These are phyloP conservation scores for Paratilapia polleni DNA, from an alignment of 2,113 vertebrate genomes.

Conservation along the genomic window DNA sequence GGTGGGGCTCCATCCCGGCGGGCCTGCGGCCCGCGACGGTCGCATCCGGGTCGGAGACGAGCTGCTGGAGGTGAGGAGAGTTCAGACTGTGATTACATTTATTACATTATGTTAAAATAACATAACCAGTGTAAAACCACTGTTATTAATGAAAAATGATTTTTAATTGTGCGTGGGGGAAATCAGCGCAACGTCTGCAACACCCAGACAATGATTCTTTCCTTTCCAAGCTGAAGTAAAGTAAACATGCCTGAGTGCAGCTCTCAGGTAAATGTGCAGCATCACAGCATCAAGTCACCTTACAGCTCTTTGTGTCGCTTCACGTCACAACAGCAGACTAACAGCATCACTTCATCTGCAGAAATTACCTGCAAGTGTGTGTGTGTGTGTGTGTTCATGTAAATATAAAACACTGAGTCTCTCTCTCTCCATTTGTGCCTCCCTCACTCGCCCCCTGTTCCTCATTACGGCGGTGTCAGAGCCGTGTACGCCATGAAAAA, in stretches of 20 bases:
- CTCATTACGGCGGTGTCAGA: too few relatives aligned
- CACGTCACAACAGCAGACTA: background rate
- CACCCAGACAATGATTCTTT: background rate
- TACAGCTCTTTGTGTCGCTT: too few relatives aligned
- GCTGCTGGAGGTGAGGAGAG: conserved; percentile 88
- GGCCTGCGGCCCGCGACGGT: conserved; percentile 87
- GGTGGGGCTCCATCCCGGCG: conserved; percentile 90
- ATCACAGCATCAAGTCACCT: too few relatives aligned
- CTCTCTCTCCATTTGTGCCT: too few relatives aligned
- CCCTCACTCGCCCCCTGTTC: too few relatives aligned
- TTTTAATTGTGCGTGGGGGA: background rate
- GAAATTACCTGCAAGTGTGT: background rate
- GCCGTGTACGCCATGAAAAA: too few relatives aligned
- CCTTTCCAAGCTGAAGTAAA: too few relatives aligned
- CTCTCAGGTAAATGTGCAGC: background rate
- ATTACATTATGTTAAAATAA: background rate
- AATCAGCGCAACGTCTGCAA: background rate
- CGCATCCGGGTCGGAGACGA: conserved; percentile 90
- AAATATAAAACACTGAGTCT: too few relatives aligned
- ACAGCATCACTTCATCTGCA: background rate
- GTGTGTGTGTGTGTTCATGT: background rate
- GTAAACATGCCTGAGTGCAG: background rate
- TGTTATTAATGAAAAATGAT: too few relatives aligned
- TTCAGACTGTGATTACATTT: background rate
- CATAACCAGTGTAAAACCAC: too few relatives aligned